These are phyloP conservation scores for Malacosoma neustria DNA, from an alignment of 2,888 invertebrate genomes.

Conservation along the genomic window DNA sequence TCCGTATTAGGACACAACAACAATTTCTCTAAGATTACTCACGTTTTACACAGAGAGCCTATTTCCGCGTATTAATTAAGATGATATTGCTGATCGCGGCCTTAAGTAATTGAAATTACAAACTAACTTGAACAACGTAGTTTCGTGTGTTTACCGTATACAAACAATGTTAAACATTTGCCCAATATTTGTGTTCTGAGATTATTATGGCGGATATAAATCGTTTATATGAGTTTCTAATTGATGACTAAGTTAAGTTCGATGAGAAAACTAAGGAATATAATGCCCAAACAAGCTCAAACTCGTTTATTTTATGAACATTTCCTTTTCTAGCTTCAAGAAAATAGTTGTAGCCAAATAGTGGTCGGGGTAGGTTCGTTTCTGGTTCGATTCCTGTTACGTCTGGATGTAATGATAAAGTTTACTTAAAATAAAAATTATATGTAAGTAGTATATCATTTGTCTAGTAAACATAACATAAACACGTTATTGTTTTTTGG, in stretches of 20 bases:
- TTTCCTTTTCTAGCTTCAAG: no score
- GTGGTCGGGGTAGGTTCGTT: no score
- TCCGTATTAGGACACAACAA: neutral
- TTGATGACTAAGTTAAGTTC: neutral
- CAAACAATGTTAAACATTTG: neutral
- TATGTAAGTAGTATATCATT: no score
- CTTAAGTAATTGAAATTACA: conserved; percentile 11
- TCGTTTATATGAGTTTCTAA: neutral
- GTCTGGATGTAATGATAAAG: no score
- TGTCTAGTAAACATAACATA: no score
- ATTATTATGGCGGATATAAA: neutral
- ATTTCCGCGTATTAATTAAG: conserved; percentile 10
- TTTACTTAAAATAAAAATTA: no score
- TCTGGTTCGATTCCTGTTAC: no score
- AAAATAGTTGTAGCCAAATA: no score
- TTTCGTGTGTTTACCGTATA: neutral
- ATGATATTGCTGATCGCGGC: conserved; percentile 10
- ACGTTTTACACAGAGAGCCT: conserved; percentile 8
- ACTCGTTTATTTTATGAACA: no score
- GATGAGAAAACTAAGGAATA: no score
- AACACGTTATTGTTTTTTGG: no score
- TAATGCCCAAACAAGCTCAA: no score
- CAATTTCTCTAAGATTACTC: conserved; percentile 3
- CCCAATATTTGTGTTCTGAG: neutral
- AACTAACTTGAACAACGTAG: neutral